Base-by-base conservation (phyloP, 1,140 invertebrate species). In the Hyles euphorbiae region DNA sequence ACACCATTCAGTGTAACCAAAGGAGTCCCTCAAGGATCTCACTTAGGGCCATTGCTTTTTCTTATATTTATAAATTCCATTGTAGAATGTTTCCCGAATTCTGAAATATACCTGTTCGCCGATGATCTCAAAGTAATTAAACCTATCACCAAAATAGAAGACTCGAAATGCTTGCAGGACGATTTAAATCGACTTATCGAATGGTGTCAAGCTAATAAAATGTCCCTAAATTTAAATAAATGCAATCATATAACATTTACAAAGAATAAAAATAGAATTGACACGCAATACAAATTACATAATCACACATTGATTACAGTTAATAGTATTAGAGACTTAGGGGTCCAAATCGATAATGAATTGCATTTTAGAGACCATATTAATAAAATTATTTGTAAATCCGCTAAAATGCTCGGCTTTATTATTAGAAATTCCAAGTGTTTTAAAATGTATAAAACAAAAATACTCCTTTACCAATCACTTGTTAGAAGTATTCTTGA, bases 21-120 rank as follows among this genome's bases (percentile, higher is more conserved):
- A n/a, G 60, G 60, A 3, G 43, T 61, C n/a, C 60, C 53, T 43
- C 60, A 61, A 34, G 60, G 60, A 11, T 61, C 59, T 3, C 33
- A 32, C 3, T 52, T 61, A 36, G 48, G 60, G 33, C 60, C 60
- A 12, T 36, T 56, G 3, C 40, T 56, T 1, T 61, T 61, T 46
- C 47, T 34, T 11, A 45, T 61, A 34, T 56, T 61, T n/a, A 56
- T 61, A 47, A 52, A 61, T 34, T 47, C 55, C 48, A 47, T 61
- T 22, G 12, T 36, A 32, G n/a, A 51, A 9, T 52, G 49, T 56
- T 34, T 61, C 10, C 47, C 32, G 33, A 8, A 56, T 51, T 55
- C 33, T 34, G 36, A 45, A 34, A 36, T 56, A 40, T 56, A 47
- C n/a, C 43, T 56, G 36, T 56, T 56, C 44, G 60, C 53, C 3